Percentiles rank a stretch among this genome's conserved stretches.
Evolutionary conservation across 2,888 invertebrate genomes (phyloP).

Genomic region (Atrina japonica): DNA sequence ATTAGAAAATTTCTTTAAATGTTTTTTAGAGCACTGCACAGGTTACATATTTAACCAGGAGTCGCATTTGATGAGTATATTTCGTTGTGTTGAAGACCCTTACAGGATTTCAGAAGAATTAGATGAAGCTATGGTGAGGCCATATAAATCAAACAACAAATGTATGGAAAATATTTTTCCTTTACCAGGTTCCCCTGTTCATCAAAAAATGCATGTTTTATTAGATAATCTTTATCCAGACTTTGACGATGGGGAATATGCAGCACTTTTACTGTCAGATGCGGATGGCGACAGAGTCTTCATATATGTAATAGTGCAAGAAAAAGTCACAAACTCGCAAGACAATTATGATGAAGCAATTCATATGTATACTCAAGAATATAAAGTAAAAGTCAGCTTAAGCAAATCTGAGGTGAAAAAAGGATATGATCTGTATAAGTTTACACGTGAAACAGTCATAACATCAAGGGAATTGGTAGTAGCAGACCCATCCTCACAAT

Average conservation of each 20-base stretch:
- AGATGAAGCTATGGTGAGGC: slow-evolving; percentile 3
- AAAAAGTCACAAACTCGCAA: no score
- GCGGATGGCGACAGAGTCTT: slow-evolving; percentile 5
- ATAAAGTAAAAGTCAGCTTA: slow-evolving; percentile 1
- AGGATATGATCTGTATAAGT: slow-evolving; percentile 38
- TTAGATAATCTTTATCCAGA: slow-evolving; percentile 44
- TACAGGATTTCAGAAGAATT: slow-evolving; percentile 1
- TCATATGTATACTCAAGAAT: slow-evolving; percentile 2
- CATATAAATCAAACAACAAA: not conserved
- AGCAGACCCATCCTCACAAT: not conserved
- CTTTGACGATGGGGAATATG: slow-evolving; percentile 45
- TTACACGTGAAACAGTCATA: slow-evolving; percentile 6
- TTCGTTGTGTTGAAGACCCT: not conserved
- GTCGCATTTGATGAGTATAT: not conserved
- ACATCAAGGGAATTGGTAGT: slow-evolving; percentile 11
- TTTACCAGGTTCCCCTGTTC: slow-evolving; percentile 45
- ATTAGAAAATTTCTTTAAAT: no score
- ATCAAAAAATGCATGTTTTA: slow-evolving; percentile 43
- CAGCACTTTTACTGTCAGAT: slow-evolving; percentile 7
- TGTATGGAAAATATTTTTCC: slow-evolving; percentile 30
- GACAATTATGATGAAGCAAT: not conserved
- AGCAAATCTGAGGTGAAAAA: not conserved
- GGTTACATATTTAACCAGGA: not conserved
- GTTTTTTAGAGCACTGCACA: not conserved
- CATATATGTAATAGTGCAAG: slow-evolving; percentile 23